phyloP scores from a whole-genome alignment of 2,888 invertebrate species.

The Cacoxenus indagator region DNA sequence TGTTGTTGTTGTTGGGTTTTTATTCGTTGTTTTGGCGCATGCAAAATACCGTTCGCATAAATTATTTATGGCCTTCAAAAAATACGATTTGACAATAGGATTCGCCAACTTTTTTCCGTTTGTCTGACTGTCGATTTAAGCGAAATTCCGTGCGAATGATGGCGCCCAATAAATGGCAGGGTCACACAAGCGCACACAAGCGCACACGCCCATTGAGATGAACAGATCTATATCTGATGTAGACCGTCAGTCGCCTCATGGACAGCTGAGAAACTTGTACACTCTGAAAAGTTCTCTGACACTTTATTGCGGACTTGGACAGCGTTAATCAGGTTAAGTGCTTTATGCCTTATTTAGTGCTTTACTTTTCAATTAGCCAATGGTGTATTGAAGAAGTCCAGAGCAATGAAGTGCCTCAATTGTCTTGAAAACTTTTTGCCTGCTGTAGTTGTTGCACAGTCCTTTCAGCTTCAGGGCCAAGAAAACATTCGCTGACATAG shows the following conservation, averaged over 20 bases:
- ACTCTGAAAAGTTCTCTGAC: not conserved
- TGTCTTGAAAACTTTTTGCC: not conserved
- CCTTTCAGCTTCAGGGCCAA: not conserved
- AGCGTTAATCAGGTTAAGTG: conserved; percentile 16
- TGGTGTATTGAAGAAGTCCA: not conserved
- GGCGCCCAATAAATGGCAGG: too few relatives aligned
- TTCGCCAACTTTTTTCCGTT: too few relatives aligned
- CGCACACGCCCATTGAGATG: too few relatives aligned
- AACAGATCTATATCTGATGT: too few relatives aligned
- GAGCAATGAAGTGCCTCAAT: not conserved
- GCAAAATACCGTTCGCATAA: conserved; percentile 51
- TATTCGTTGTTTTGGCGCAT: conserved; percentile 5
- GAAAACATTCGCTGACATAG: too few relatives aligned
- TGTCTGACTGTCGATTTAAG: too few relatives aligned
- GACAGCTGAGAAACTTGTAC: conserved; percentile 6
- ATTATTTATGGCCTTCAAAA: conserved; percentile 51
- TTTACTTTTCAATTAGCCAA: conserved; percentile 12
- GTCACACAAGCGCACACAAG: too few relatives aligned
- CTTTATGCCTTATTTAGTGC: conserved; percentile 12
- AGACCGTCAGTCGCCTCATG: too few relatives aligned
- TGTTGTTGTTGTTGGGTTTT: conserved; percentile 15
- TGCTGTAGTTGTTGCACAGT: not conserved
- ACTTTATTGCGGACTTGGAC: conserved; percentile 5
- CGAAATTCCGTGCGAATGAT: too few relatives aligned
- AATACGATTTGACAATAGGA: conserved; percentile 21